phyloP scores from a whole-genome alignment of 2,888 invertebrate genomes.

The Conomelus anceps region DNA sequence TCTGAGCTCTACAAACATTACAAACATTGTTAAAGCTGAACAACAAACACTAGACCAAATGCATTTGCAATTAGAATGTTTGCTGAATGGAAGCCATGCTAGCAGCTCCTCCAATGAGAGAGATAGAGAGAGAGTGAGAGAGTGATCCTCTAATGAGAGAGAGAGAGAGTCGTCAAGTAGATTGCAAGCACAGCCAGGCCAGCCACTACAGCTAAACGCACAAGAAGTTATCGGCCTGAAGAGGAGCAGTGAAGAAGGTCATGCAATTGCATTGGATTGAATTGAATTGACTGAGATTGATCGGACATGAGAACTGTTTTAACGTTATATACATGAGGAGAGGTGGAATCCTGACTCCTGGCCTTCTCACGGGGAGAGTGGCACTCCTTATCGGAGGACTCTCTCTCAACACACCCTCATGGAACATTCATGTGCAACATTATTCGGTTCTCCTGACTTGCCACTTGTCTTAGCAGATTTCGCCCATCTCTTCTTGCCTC shows the following conservation, averaged over 20 bases:
- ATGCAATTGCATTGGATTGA: not conserved
- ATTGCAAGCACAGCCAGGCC: not conserved
- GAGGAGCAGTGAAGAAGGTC: not conserved
- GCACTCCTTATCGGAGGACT: not conserved
- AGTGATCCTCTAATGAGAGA: too few relatives aligned
- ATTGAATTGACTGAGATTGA: slow-evolving; percentile 23
- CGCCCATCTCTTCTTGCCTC: not conserved
- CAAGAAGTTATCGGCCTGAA: not conserved
- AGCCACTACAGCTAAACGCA: not conserved
- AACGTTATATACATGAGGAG: slow-evolving; percentile 32
- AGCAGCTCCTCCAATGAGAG: too few relatives aligned
- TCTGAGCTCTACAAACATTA: too few relatives aligned
- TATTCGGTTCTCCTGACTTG: not conserved
- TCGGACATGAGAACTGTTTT: slow-evolving; percentile 32
- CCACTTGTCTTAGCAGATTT: slow-evolving; percentile 20
- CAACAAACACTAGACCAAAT: not conserved
- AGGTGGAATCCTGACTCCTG: not conserved
- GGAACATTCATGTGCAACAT: slow-evolving; percentile 18
- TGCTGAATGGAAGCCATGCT: not conserved
- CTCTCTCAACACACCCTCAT: slow-evolving; percentile 16
- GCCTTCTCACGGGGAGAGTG: not conserved
- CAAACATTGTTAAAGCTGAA: not conserved
- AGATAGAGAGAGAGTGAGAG: too few relatives aligned
- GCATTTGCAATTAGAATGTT: not conserved
- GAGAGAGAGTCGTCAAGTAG: too few relatives aligned